These are phyloP conservation scores for Hozukius guyotensis DNA, from an alignment of 2,797 vertebrate genomes.

Conservation along the genomic window DNA sequence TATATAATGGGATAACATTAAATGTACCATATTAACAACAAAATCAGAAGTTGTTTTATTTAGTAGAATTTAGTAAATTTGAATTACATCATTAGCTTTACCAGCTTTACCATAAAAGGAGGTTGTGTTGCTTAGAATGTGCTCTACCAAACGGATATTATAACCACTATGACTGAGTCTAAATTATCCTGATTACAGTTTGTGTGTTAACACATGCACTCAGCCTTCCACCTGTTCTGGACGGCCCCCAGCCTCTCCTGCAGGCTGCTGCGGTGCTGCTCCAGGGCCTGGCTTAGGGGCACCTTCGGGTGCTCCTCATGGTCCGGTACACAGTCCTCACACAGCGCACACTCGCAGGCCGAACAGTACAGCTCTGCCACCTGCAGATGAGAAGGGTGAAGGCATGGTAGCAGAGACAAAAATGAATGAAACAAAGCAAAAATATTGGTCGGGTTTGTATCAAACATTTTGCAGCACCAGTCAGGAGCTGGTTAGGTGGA, in stretches of 20 bases:
- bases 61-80: too few species aligned
- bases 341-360: conserved; percentile 90
- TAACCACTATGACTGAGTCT: too few species aligned
- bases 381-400: conserved; percentile 66
- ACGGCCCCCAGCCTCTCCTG: conserved; percentile 88
- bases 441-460: background rate
- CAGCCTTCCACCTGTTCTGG: conserved; percentile 85
- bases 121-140: too few species aligned
- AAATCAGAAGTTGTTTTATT: too few species aligned
- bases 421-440: background rate
- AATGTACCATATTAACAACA: too few species aligned
- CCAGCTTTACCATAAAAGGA: too few species aligned
- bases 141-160: too few species aligned
- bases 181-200: background rate
- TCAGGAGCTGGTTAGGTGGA: background rate
- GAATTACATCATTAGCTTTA: too few species aligned
- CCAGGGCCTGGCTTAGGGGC: conserved; percentile 88
- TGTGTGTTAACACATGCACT: background rate
- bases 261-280: conserved; percentile 88
- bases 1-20: too few species aligned
- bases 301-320: conserved; percentile 90
- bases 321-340: conserved; percentile 90
- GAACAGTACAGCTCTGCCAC: conserved; percentile 91
- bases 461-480: background rate
- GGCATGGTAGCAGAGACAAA: background rate